Percentiles rank a stretch among this genome's conserved stretches.
Conservation (phyloP, 2,113 vertebrate species). For the Crotalus tigris region DNA sequence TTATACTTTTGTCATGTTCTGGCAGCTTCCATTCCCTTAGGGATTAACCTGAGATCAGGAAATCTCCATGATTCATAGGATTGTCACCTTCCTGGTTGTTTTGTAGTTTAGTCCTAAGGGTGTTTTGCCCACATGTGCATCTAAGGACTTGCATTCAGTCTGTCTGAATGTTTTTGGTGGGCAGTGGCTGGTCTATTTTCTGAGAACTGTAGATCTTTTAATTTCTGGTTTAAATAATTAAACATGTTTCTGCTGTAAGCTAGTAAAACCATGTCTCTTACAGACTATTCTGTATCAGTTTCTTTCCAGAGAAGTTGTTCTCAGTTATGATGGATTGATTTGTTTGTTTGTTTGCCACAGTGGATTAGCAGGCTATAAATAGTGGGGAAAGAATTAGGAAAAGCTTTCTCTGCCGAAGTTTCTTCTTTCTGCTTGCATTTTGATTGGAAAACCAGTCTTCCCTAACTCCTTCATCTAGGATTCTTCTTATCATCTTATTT, state of each 20-base stretch:
- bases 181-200: not conserved
- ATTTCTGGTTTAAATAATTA: not conserved
- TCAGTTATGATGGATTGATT: not conserved
- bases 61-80: conserved; percentile 1
- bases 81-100: not conserved
- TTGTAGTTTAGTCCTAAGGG: not conserved
- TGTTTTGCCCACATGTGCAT: not conserved
- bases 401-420: not conserved
- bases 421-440: not conserved
- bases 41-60: not conserved
- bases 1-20: not conserved
- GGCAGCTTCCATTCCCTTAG: not conserved
- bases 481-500: not conserved
- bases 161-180: not conserved
- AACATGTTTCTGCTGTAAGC: not conserved
- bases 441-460: not conserved
- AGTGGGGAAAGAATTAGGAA: not conserved
- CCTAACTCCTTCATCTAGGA: not conserved
- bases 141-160: not conserved
- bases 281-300: not conserved
- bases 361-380: not conserved
- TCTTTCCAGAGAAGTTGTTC: not conserved
- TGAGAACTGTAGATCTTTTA: not conserved
- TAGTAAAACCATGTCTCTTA: not conserved
- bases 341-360: not conserved